Evolutionary conservation across 2,113 vertebrate species (phyloP), one percentile per base, ranked within the genome.

Genomic region (Larimichthys polyactis): DNA sequence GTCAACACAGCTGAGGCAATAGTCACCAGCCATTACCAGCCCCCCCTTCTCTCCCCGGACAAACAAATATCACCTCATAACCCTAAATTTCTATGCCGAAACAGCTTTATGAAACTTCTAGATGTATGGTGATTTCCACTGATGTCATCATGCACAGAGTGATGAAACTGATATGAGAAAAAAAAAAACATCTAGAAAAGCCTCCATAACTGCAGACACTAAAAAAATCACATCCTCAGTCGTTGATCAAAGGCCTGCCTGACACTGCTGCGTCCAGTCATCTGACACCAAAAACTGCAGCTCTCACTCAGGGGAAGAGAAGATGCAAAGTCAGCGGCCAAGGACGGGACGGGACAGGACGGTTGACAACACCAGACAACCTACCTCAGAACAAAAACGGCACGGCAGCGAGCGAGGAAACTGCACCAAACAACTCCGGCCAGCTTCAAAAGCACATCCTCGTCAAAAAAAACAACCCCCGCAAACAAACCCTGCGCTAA

Each of bases 1-100:
- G 71, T 82, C 87, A 90, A 84, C 81, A 85, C 92, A 93, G 93
- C 92, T 93, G 91, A 93, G 91, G 81, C 91, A 88, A 91, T 46
- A 88, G 68, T 44, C 83, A 72, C 52, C 29, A 11, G 24, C 40
- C 63, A 51, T 19, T 44, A 64, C 43, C 54, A 58, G 51, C 8
- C 44, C 60, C 11, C 43, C 27, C 15, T 22, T 6, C 69, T 22
- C 75, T 27, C 73, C 3, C 2, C 32, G 1, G 17, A 63, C 51
- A 46, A 48, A 55, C 19, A 29, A 57, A 68, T 16, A 70, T 48
- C 75, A 67, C n/a, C 79, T 66, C 17, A 67, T 5, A 69, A 75
- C 68, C 20, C 36, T 15, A 8, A 17, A 60, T 43, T 16, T 32
- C 4, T 4, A 22, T 62, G 24, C 5, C 3, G 20, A 63, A n/a